Evolutionary conservation across 37 sponge, comb jelly and placozoan species (phyloP).

Genomic region (Cliona cf. orientalis): DNA sequence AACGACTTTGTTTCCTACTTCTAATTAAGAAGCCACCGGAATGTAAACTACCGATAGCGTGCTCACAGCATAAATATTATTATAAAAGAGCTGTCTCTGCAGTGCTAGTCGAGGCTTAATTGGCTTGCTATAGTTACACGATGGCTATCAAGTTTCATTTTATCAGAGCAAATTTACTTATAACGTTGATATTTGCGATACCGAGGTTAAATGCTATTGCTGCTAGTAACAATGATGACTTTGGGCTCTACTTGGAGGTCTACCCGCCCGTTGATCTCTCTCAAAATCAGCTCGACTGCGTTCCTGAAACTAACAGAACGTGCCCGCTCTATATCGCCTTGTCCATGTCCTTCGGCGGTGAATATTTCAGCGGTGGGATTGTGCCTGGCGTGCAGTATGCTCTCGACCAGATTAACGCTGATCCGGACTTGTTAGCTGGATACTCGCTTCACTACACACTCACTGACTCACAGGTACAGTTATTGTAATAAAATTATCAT

Average conservation of each 20-base stretch:
- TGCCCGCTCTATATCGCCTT: constrained; percentile 30
- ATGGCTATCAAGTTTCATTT: too few species aligned
- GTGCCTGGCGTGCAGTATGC: constrained; percentile 39
- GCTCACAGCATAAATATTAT: too few species aligned
- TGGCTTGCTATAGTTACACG: too few species aligned
- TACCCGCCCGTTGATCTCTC: background rate
- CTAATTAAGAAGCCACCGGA: too few species aligned
- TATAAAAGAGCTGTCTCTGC: too few species aligned
- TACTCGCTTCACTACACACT: constrained; percentile 42
- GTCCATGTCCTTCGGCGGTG: constrained; percentile 32
- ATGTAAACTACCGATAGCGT: too few species aligned
- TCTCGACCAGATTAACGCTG: constrained; percentile 42
- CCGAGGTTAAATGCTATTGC: background rate
- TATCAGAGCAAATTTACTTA: too few species aligned
- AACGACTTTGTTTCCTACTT: too few species aligned
- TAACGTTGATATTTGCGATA: too few species aligned
- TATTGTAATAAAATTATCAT: background rate
- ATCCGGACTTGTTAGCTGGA: constrained; percentile 21
- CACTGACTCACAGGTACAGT: constrained; percentile 28
- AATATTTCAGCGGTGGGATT: constrained; percentile 18
- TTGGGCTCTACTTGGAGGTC: constrained; percentile 2
- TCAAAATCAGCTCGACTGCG: background rate
- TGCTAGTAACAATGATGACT: background rate
- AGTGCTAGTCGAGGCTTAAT: too few species aligned
- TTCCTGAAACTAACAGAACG: too few species aligned